These are phyloP conservation scores for Gallinago undulata DNA, from an alignment of 2,113 vertebrate genomes.

Conservation along the genomic window DNA sequence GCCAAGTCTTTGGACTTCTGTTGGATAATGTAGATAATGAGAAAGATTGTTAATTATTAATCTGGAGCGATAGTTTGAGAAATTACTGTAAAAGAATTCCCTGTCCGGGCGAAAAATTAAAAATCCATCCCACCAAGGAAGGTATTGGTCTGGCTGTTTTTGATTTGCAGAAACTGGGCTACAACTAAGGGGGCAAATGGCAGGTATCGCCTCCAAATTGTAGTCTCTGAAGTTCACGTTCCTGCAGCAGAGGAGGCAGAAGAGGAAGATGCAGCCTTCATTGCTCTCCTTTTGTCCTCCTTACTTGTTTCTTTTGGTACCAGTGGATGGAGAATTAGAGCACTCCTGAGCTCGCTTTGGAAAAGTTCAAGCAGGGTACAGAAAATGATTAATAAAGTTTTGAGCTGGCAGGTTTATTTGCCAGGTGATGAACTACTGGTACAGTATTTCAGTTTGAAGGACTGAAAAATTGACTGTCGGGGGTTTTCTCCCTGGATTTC, in stretches of 20 bases:
- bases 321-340: neutral
- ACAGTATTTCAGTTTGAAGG: conserved; percentile 20
- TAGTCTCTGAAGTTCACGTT: neutral
- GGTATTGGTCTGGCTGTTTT: neutral
- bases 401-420: conserved; percentile 60
- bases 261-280: neutral
- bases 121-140: neutral
- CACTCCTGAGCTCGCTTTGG: neutral
- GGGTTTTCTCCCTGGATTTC: conserved; percentile 55
- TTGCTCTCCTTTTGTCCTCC: neutral
- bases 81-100: neutral
- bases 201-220: rapidly evolving
- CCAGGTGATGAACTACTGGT: conserved; percentile 60
- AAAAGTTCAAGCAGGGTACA: conserved; percentile 56
- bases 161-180: neutral
- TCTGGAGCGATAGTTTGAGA: neutral
- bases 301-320: neutral
- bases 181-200: neutral
- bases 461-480: conserved; percentile 15
- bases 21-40: neutral
- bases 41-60: neutral
- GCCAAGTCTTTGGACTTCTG: neutral
- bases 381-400: conserved; percentile 51
- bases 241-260: neutral
- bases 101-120: neutral